These are phyloP conservation scores for Fragum whitleyi DNA, from an alignment of 2,888 invertebrate species.

Conservation along the genomic window DNA sequence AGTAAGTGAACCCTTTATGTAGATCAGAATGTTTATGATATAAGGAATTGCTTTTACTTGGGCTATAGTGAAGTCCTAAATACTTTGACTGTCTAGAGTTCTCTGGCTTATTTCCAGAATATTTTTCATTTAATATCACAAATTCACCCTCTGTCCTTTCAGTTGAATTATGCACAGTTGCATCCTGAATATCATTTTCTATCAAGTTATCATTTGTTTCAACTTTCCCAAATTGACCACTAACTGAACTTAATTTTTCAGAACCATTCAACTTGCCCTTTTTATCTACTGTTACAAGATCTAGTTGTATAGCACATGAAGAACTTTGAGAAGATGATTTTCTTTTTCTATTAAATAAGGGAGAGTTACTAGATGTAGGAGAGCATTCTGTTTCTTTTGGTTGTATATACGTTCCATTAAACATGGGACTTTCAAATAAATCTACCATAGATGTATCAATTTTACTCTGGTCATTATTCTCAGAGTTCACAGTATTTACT, in stretches of 20 bases:
- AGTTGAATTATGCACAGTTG: no score
- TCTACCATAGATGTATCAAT: conserved; percentile 18
- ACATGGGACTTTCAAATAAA: conserved; percentile 22
- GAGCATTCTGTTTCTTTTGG: not conserved
- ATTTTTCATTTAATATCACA: no score
- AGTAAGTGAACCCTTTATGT: not conserved
- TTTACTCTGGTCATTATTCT: not conserved
- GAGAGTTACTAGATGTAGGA: not conserved
- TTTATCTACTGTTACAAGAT: not conserved
- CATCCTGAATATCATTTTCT: no score
- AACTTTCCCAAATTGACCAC: no score
- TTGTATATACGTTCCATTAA: not conserved
- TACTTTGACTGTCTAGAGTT: not conserved
- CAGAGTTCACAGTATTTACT: not conserved
- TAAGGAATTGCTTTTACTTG: not conserved
- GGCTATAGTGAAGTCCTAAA: not conserved
- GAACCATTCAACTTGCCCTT: no score
- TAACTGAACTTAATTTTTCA: no score
- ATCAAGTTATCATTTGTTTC: no score
- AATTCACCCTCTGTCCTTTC: no score
- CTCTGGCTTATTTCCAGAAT: no score
- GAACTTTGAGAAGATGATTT: not conserved
- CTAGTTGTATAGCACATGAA: not conserved
- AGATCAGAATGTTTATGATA: not conserved
- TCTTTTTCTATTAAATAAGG: conserved; percentile 19